phyloP scores from a whole-genome alignment of 2,888 invertebrate genomes.

The Julus scandinavius region DNA sequence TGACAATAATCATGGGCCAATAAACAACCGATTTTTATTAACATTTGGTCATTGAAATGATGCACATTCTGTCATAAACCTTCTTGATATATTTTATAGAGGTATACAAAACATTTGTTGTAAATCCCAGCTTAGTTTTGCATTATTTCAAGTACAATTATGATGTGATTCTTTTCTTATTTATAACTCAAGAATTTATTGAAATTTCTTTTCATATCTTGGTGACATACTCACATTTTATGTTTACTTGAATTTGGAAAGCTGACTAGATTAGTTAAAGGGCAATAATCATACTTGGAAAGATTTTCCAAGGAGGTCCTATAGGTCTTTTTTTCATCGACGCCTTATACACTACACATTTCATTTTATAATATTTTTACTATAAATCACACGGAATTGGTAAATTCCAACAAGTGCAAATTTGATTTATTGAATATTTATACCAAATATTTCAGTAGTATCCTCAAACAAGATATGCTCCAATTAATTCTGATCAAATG shows the following conservation, averaged over 20 bases:
- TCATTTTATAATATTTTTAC: not conserved
- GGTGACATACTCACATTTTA: too few relatives aligned
- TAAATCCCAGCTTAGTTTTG: not conserved
- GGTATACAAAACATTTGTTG: not conserved
- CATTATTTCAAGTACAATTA: not conserved
- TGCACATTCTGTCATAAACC: not conserved
- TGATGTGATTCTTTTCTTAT: too few relatives aligned
- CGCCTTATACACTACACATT: not conserved
- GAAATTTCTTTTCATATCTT: too few relatives aligned
- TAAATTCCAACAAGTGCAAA: not conserved
- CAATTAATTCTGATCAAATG: not conserved
- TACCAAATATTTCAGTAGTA: not conserved
- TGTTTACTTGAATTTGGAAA: too few relatives aligned
- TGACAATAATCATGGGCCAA: not conserved
- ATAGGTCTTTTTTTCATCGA: not conserved
- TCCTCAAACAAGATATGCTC: not conserved
- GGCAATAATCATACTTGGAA: not conserved
- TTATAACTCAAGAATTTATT: too few relatives aligned
- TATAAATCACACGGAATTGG: not conserved
- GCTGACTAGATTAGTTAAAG: not conserved
- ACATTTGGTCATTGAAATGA: slow-evolving; percentile 4
- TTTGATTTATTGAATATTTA: not conserved
- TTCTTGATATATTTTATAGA: not conserved
- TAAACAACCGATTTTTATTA: slow-evolving; percentile 26
- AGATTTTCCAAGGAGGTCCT: not conserved